phyloP scores from a whole-genome alignment of 2,113 vertebrate genomes.

The Mus spicilegus region DNA sequence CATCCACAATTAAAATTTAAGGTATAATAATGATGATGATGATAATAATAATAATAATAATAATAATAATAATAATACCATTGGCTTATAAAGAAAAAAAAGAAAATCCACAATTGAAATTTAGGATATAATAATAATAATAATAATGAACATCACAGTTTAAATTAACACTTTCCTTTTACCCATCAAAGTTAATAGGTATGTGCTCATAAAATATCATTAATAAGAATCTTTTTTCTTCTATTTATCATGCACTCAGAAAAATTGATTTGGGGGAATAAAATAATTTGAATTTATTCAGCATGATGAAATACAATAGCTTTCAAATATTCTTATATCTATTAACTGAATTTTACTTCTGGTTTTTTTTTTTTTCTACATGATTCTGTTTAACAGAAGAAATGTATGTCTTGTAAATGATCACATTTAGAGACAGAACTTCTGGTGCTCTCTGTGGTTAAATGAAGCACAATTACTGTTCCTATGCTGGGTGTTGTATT shows the following conservation, averaged over 20 bases:
- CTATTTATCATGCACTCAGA: neutral
- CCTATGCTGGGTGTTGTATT: neutral
- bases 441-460: constrained; percentile 1
- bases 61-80: too few relatives aligned
- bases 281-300: neutral
- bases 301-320: neutral
- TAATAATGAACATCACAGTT: neutral
- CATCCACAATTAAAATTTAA: neutral
- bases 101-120: neutral
- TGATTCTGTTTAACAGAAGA: neutral
- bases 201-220: neutral
- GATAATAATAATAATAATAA: too few relatives aligned
- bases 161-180: neutral
- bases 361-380: too few relatives aligned
- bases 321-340: neutral
- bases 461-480: constrained; percentile 3
- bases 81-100: neutral
- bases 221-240: neutral
- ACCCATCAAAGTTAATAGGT: neutral
- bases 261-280: neutral
- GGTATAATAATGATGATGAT: too few relatives aligned
- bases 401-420: neutral
- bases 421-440: neutral
- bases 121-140: neutral
- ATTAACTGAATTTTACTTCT: neutral